Conservation (phyloP, 2,113 vertebrate species). For the Nycticebus coucang region DNA sequence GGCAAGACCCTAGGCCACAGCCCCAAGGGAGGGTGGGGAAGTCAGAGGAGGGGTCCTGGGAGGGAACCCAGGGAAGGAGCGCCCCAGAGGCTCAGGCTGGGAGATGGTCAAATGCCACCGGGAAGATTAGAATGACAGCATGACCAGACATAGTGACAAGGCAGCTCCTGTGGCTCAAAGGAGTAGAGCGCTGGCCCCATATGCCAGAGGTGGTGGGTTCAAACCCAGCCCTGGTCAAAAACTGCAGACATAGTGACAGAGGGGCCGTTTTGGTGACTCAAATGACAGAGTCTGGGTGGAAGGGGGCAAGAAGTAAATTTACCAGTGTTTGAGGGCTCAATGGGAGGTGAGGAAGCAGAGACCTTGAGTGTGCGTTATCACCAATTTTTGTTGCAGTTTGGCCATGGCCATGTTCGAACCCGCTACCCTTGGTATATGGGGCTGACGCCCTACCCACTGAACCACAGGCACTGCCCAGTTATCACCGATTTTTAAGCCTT, state of each 20-base stretch:
- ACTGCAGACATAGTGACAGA: background rate
- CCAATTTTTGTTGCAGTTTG: too few relatives aligned
- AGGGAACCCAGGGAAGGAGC: background rate
- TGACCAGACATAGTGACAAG: too few relatives aligned
- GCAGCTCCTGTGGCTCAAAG: too few relatives aligned
- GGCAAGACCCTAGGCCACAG: background rate
- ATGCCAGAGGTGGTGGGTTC: too few relatives aligned
- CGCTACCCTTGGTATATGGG: too few relatives aligned
- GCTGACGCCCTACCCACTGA: too few relatives aligned
- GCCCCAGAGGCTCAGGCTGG: background rate
- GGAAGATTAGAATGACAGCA: background rate
- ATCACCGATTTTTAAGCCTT: background rate
- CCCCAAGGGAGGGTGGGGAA: background rate
- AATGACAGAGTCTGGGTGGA: background rate
- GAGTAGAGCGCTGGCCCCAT: too few relatives aligned
- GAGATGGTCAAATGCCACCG: background rate
- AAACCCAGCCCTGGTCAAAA: too few relatives aligned
- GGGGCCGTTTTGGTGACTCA: background rate
- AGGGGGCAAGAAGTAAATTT: background rate
- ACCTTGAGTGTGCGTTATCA: background rate
- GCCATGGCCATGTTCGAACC: too few relatives aligned
- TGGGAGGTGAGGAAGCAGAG: background rate
- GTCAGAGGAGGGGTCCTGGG: background rate
- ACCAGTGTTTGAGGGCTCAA: background rate
- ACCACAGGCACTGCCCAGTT: too few relatives aligned